Base-by-base conservation (phyloP, 2,113 vertebrate genomes). In the Sigmodon hispidus region DNA sequence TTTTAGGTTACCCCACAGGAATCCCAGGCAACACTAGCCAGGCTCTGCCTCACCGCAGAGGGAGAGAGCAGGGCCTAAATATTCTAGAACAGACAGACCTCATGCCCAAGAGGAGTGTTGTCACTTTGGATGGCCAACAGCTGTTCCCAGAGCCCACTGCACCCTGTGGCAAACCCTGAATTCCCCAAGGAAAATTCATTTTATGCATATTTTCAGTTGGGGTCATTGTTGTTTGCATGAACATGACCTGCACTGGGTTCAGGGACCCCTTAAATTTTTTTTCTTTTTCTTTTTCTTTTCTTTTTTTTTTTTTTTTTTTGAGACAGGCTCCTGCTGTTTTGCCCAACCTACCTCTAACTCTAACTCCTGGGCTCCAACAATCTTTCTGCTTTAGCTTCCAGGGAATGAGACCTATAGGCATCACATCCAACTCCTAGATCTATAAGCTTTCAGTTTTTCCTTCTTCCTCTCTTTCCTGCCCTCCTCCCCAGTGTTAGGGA, bases 91-190 rank as follows among this genome's bases (percentile, higher is more conserved):
- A 95, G 45, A 31, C n/a, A n/a, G 6, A 65, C 10, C 26, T 31
- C 61, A 16, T 15, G 40, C 80, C 59, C 17, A 12, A n/a, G 43
- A 80, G 70, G 43, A 45, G 17, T 55, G 7, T 21, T 83, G 16
- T 76, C 0, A 9, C 70, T 90, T 65, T 90, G 67, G 69, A 59
- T 7, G 13, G 36, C n/a, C 40, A 59, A 21, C 91, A 26, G 26
- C 81, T 57, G 7, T 76, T 92, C 89, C 63, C 81, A 90, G 75
- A 92, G 50, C 40, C 87, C 43, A 73, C n/a, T 24, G 26, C 5
- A 17, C 21, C 63, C 81, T 85, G 21, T 52, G 21, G 22, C 65
- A 76, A 87, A 92, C 43, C 59, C n/a, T 77, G 29, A 11, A 43
- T 12, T 29, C 55, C n/a, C 24, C 29, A 43, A 87, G 45, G n/a